Evolutionary conservation across 1,140 invertebrate species (phyloP).

Genomic region (Platorchestia sp.): DNA sequence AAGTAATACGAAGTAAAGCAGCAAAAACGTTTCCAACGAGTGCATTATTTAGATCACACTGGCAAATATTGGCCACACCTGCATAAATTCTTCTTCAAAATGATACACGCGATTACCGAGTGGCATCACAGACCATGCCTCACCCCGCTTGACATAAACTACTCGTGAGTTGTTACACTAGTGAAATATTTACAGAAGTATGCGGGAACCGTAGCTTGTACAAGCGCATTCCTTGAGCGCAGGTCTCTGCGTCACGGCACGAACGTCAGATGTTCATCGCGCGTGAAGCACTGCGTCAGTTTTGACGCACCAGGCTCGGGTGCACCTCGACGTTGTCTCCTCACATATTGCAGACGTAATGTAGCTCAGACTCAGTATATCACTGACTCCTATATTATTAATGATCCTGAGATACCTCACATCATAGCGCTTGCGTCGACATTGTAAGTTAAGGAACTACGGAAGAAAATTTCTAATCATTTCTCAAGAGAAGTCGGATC

Average conservation of each 20-base stretch:
- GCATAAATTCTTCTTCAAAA: background rate
- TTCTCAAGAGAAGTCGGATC: too few relatives aligned
- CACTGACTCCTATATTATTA: background rate
- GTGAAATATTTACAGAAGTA: background rate
- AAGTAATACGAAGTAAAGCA: background rate
- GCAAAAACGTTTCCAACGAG: background rate
- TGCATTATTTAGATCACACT: background rate
- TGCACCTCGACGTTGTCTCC: background rate
- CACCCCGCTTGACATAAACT: background rate
- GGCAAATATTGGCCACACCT: background rate
- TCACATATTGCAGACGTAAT: background rate
- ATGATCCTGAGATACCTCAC: background rate
- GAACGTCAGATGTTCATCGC: background rate
- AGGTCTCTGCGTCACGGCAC: background rate
- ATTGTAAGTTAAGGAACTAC: background rate
- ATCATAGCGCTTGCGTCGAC: background rate
- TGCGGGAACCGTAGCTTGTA: background rate
- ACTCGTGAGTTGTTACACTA: background rate
- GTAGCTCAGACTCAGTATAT: background rate
- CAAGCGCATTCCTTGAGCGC: background rate
- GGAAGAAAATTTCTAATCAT: too few relatives aligned
- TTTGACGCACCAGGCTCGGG: background rate
- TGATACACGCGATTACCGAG: background rate
- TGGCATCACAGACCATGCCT: background rate
- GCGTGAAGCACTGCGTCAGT: background rate